Evolutionary conservation across 2,113 vertebrate genomes (phyloP).

Genomic region (Anhinga rufa): DNA sequence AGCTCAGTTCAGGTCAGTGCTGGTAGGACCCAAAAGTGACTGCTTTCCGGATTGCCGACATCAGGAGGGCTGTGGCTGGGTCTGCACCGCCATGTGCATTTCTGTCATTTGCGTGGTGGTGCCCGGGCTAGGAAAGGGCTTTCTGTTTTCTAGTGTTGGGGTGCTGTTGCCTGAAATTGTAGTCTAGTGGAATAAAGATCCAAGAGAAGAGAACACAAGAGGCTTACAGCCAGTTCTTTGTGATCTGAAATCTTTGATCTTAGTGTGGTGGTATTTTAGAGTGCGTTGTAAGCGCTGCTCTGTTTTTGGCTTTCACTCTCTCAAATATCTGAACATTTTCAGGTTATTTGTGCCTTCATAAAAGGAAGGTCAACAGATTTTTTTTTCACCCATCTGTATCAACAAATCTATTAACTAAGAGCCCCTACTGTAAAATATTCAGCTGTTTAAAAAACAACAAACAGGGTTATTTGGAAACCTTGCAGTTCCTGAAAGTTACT

Average conservation of each 20-base stretch:
- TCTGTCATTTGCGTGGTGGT: not conserved
- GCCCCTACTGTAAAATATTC: not conserved
- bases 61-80: fast-evolving
- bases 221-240: not conserved
- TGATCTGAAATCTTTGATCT: not conserved
- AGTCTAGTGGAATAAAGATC: not conserved
- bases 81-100: not conserved
- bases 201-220: not conserved
- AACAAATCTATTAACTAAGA: not conserved
- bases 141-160: not conserved
- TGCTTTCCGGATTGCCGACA: not conserved
- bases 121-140: not conserved
- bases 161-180: not conserved
- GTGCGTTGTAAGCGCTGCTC: not conserved
- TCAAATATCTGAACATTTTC: not conserved
- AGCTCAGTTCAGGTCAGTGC: not conserved
- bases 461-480: not conserved
- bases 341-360: not conserved
- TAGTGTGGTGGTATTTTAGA: not conserved
- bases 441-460: not conserved
- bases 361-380: not conserved
- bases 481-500: not conserved
- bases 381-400: not conserved
- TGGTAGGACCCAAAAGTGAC: not conserved
- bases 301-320: not conserved